A percentile compares a stretch with the other conserved stretches of the same genome.
Conservation (phyloP, 2,888 invertebrate genomes). For the Epistrophe grossulariae region DNA sequence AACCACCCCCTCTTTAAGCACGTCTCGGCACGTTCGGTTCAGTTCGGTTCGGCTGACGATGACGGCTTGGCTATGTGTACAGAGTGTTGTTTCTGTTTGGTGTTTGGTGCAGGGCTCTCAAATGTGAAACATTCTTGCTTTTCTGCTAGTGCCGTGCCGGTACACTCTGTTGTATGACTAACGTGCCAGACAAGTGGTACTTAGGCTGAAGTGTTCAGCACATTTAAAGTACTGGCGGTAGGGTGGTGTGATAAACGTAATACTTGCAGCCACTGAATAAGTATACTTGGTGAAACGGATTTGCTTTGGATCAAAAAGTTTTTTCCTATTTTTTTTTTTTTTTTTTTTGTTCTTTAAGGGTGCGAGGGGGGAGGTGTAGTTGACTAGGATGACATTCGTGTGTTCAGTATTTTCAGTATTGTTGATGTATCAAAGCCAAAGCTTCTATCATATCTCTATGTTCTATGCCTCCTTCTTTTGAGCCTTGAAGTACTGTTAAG, state of each 20-base stretch:
- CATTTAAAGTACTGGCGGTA: conserved; percentile 54
- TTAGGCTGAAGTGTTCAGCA: conserved; percentile 53
- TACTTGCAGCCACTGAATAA: conserved; percentile 47
- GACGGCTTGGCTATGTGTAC: conserved; percentile 9
- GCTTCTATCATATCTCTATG: conserved; percentile 8
- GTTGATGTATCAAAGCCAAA: conserved; percentile 23
- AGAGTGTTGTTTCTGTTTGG: conserved; percentile 27
- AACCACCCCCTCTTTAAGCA: conserved; percentile 37
- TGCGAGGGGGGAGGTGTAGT: not conserved
- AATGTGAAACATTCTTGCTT: conserved; percentile 33
- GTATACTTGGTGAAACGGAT: conserved; percentile 38
- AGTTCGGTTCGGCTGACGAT: conserved; percentile 23
- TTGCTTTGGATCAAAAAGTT: conserved; percentile 39
- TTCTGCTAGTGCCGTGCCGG: conserved; percentile 14
- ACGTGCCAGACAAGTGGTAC: conserved; percentile 69
- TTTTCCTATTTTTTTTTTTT: conserved; percentile 9
- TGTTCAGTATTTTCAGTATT: conserved; percentile 10
- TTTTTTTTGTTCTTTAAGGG: conserved; percentile 13
- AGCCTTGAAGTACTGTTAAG: conserved; percentile 12
- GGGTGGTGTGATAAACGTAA: conserved; percentile 56
- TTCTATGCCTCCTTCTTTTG: conserved; percentile 3
- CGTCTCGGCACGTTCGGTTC: conserved; percentile 14
- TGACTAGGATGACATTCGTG: conserved; percentile 31
- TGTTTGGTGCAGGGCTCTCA: conserved; percentile 34
- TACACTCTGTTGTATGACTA: conserved; percentile 56